Base-by-base conservation (phyloP, 2,797 vertebrate genomes). In the Chaetodon trifasciatus region DNA sequence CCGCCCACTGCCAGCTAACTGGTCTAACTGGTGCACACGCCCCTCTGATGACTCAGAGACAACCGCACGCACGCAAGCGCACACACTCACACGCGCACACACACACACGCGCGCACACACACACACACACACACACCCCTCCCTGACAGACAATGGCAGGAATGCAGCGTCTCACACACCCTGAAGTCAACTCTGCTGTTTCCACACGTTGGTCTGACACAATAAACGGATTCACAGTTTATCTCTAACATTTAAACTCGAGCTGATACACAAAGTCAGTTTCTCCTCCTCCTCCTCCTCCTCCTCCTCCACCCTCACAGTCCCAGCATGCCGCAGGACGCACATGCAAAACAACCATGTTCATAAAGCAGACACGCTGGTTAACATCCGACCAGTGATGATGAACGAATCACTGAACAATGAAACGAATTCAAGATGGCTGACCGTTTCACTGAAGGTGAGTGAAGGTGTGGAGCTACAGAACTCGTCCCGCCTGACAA, bases 71-170 rank as follows among this genome's bases (percentile, higher is more conserved):
- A 74, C 47, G 9, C 28, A 28, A 1, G 37, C 53, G 28, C 50
- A 74, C 47, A 63, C 58, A 74, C 47, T 8, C 55, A 57, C 55
- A 35, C 55, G 35, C 55, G 35, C 55, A 57, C 55, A 57, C 55
- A 57, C 28, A 52, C 28, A 32, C 28, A 32, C 28, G 4, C 28
- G 4, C 28, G 4, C 28, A 32, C 28, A 32, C 28, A 32, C 28
- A 32, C 28, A 32, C 28, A 57, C 55, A 57, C 55, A 57, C 55
- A 57, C 28, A 52, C 80, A 24, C 65, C 28, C 28, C 1, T 37
- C 81, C 72, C 70, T 73, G 65, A 32, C 52, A 73, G 60, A 91
- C 78, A 91, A 92, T 80, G 83, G 57, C 62, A 92, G 80, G 92
- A 93, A 94, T 92, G 87, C 47, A 80, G 57, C 0, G 23, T 58